Evolutionary conservation across 1,140 invertebrate species (phyloP), one percentile per base, ranked within the genome.

Genomic region (Leptonema lineaticorne): DNA sequence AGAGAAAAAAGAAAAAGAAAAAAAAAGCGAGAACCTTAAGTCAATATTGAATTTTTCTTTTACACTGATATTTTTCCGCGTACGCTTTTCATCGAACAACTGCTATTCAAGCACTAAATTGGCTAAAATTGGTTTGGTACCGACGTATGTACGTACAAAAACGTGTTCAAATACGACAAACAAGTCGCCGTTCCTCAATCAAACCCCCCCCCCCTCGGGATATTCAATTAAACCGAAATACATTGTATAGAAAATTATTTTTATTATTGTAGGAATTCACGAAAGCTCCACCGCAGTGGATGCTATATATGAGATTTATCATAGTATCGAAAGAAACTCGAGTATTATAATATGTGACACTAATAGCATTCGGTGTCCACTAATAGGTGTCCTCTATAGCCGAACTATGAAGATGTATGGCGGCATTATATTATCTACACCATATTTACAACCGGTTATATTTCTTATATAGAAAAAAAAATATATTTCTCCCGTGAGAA

Each of bases 391-490:
- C 45, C 30, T 3, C 53, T 24, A 66, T 57, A 50, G 57, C 29
- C 29, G 57, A 66, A 66, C 64, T 50, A 57, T 66, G 50, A 58
- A 66, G 64, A 66, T 66, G 57, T 66, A 66, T 57, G 64, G 26
- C 64, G 29, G 20, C 64, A 66, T 22, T n/a, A 66, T 66, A 66
- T 66, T 66, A 50, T 66, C 62, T 64, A 22, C 62, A 50, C 62
- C 62, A 50, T 64, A 64, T 64, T 64, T 64, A 64, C 62, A 28
- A 41, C 45, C 41, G n/a, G 24, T 27, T 16, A 45, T 50, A 45
- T 37, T 64, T 64, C 45, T 18, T 22, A n/a, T n/a, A n/a, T n/a
- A n/a, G n/a, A n/a, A n/a, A n/a, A n/a, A n/a, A n/a, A n/a, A n/a
- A n/a, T n/a, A n/a, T n/a, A n/a, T n/a, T n/a, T n/a, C n/a, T n/a